phyloP scores from a whole-genome alignment of 2,113 vertebrate species.

The Oncorhynchus gorbuscha region DNA sequence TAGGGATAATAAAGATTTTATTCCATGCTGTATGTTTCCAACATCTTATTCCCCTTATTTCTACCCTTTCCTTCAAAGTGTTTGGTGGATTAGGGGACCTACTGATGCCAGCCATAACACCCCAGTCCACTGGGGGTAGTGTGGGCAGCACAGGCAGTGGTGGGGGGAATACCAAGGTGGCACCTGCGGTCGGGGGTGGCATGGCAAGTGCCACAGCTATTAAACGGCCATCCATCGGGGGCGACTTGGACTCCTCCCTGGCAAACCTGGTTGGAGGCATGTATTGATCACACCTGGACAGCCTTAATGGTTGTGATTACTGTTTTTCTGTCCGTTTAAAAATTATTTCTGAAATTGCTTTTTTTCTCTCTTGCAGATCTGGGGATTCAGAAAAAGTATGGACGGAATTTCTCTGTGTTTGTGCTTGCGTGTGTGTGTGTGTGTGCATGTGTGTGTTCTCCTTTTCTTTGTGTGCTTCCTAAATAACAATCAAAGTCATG shows the following conservation, averaged over 20 bases:
- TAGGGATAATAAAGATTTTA: conserved; percentile 28
- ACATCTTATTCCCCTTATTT: conserved; percentile 1
- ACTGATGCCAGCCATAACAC: conserved; percentile 92
- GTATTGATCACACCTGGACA: conserved; percentile 1
- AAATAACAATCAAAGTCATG: background rate
- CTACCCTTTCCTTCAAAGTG: conserved; percentile 66
- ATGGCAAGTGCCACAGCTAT: conserved; percentile 69
- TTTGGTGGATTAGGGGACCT: conserved; percentile 96
- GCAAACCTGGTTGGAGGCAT: conserved; percentile 96
- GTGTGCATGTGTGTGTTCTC: conserved; percentile 10
- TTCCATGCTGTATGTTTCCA: conserved; percentile 36
- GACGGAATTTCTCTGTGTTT: conserved; percentile 34
- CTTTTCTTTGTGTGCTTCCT: background rate
- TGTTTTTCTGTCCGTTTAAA: background rate
- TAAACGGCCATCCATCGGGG: conserved; percentile 81
- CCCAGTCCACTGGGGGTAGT: conserved; percentile 83
- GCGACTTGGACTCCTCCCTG: conserved; percentile 93
- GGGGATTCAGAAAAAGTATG: conserved; percentile 97
- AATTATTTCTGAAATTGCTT: background rate
- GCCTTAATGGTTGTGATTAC: background rate
- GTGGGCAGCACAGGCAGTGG: conserved; percentile 64
- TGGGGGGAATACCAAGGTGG: too few species aligned
- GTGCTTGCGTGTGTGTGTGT: conserved; percentile 10
- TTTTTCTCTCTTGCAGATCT: conserved; percentile 79
- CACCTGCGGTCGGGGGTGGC: conserved; percentile 26